Evolutionary conservation across 1,140 invertebrate species (phyloP).

Genomic region (Coenobita brevimanus): DNA sequence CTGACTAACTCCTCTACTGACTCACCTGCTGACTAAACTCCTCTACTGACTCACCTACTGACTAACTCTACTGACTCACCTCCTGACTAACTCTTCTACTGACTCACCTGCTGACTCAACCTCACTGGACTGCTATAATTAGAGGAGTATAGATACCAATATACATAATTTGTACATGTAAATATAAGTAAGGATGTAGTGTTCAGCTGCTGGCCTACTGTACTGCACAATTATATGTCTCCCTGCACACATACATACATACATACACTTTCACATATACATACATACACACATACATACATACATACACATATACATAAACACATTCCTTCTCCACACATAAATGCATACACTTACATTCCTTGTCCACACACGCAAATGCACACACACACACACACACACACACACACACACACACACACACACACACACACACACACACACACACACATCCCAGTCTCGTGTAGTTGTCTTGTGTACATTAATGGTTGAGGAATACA

Average conservation of each 20-base stretch:
- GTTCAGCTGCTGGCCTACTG: neutral
- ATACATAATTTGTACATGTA: slow-evolving; percentile 14
- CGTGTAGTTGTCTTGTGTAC: no score
- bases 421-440: neutral
- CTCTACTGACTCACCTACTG: no score
- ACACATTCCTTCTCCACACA: neutral
- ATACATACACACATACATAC: neutral
- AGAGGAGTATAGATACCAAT: neutral
- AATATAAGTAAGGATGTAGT: neutral
- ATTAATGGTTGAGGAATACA: no score
- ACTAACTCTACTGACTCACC: no score
- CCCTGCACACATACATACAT: neutral
- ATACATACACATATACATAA: slow-evolving; percentile 1
- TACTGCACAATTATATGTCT: neutral
- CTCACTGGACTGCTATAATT: neutral
- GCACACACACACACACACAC: neutral
- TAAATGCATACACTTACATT: no score
- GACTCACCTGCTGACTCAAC: no score
- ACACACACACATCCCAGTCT: neutral
- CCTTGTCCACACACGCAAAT: no score
- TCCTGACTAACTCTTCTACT: no score
- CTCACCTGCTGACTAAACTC: no score
- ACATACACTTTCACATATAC: neutral
- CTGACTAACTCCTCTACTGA: no score
- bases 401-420: neutral